Base-by-base conservation (phyloP, 2,888 invertebrate genomes). In the Hirudinaria manillensis region DNA sequence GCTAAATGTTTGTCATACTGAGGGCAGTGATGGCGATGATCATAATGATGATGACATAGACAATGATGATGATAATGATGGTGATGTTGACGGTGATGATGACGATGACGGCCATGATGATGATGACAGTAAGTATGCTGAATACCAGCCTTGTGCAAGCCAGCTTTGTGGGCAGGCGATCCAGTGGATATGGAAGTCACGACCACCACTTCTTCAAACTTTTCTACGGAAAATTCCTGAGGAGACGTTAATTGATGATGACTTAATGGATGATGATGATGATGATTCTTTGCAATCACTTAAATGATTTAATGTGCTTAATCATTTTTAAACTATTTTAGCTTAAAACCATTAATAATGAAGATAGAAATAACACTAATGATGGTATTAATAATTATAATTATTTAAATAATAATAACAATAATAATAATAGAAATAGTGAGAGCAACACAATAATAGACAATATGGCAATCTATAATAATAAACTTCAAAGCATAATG, bases 141-240 rank as follows among this genome's bases (percentile, higher is more conserved):
- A 27, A 24, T 1, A 91, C 61, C 91, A 93, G 84, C 97, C 96
- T 87, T 92, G 92, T 85, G 93, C 94, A 86, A 96, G 96, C 86
- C 93, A 93, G 86, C 92, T 93, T 76, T 89, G 92, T 77, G 95
- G 93, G 87, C 88, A 92, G 79, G 96, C 96, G 86, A 96, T 96
- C 0, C 90, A 92, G 78, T 93, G 93, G 0, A 90, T 92, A 80
- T 94, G 96, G 86, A 89, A 96, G 77, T 91, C 94, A 93, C 86
- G 89, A 97, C 68, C 97, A 97, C 86, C 96, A 96, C 51, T 81
- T 84, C 75, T 80, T 79, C 34, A 86, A 86, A 76, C 80, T 82
- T 79, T 83, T 84, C 91, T 90, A 70, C n/a, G 7, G 36, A 32
- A 45, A 68, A 34, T 70, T 34, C 10, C 36, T 70, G 36, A 68